A percentile compares a stretch with the other conserved stretches of the same genome.
These are phyloP conservation scores for Drosophila barbarae DNA, from an alignment of 2,888 invertebrate species.

Conservation along the genomic window DNA sequence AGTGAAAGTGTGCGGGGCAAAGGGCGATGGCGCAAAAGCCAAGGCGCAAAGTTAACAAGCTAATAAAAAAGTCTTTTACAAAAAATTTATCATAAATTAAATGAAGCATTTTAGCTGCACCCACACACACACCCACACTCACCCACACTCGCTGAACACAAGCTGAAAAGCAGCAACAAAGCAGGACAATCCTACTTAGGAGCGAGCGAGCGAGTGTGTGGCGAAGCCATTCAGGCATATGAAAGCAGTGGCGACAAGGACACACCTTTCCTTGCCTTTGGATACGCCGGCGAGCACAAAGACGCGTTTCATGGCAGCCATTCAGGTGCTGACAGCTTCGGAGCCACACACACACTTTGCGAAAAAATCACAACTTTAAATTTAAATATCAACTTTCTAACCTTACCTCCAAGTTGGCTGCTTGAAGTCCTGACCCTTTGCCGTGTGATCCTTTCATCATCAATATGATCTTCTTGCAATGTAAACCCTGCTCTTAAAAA, in stretches of 20 bases:
- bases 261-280: conserved; percentile 47
- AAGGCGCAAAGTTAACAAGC: conserved; percentile 60
- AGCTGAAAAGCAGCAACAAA: conserved; percentile 32
- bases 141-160: conserved; percentile 10
- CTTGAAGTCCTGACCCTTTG: no score
- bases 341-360: conserved; percentile 10
- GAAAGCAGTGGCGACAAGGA: conserved; percentile 46
- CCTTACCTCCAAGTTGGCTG: no score
- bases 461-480: neutral
- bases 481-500: neutral
- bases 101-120: conserved; percentile 67
- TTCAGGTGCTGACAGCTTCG: conserved; percentile 56
- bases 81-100: conserved; percentile 71
- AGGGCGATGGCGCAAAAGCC: conserved; percentile 38
- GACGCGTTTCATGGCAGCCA: conserved; percentile 49
- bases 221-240: conserved; percentile 47
- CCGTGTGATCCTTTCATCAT: no score
- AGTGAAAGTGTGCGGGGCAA: conserved; percentile 19
- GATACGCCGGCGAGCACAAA: conserved; percentile 19
- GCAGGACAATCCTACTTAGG: conserved; percentile 30
- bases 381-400: neutral
- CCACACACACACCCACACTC: conserved; percentile 28
- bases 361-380: neutral
- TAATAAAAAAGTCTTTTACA: conserved; percentile 68
- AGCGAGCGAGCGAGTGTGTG: conserved; percentile 18